Base-by-base conservation (phyloP, 2,113 vertebrate genomes). In the Pluvianellus socialis region DNA sequence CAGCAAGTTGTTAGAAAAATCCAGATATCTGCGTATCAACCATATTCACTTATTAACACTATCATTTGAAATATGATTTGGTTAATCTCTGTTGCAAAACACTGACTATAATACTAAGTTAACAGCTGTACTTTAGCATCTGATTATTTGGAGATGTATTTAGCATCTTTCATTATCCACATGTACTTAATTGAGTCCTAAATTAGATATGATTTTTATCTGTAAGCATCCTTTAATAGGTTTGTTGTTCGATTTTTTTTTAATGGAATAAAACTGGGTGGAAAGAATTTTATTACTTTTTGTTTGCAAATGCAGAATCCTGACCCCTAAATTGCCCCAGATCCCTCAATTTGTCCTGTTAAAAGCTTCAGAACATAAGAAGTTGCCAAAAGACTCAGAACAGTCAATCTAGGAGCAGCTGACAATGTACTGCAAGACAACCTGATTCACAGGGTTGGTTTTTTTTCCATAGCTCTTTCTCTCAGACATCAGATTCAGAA, bases 401-500 rank as follows among this genome's bases (percentile, higher is more conserved):
- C 26, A 84, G 44, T 12, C 44, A n/a, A 3, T 22, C 50, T 26
- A 53, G 15, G 4, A 80, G 23, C 23, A 86, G 32, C 9, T 77
- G 68, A 55, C 15, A 77, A 77, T 13, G 40, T 14, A 71, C 10
- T 67, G 3, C 23, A 59, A 73, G 23, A 73, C 8, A 65, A 42
- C 22, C 5, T 35, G 15, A 85, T 26, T 56, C 9, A 9, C 6
- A 59, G 33, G 7, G 9, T 0, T 52, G 33, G 7, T 8, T 0
- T 52, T 65, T 63, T 42, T 40, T 76, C 22, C 40, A 35, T 3
- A 84, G 49, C 7, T 44, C 53, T 71, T 79, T n/a, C 35, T 63
- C 47, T 79, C 21, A 56, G 20, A 52, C 7, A 35, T 3, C 18
- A 56, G 28, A 47, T 59, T 63, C 58, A 83, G 47, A 68, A 94